phyloP scores from a whole-genome alignment of 1,140 invertebrate species.

The Nylanderia fulva region DNA sequence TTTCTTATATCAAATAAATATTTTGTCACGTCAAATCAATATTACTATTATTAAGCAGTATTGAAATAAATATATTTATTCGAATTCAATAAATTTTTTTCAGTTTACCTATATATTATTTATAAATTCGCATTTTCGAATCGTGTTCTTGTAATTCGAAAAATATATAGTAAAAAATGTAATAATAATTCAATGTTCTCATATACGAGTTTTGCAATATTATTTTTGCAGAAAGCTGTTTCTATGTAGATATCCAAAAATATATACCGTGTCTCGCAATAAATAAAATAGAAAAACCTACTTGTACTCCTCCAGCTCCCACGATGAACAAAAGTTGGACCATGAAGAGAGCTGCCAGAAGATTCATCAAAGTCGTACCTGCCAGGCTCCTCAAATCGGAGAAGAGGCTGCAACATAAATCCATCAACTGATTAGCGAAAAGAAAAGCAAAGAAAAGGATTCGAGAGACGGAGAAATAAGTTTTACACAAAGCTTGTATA shows the following conservation, averaged over 20 bases:
- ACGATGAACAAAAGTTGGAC: slow-evolving; percentile 90
- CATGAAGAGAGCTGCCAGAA: slow-evolving; percentile 89
- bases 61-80: too few relatives aligned
- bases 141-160: neutral
- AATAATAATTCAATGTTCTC: neutral
- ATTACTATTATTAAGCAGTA: too few relatives aligned
- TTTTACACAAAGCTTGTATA: neutral
- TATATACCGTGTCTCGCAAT: neutral
- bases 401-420: slow-evolving; percentile 88
- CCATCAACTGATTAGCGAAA: neutral
- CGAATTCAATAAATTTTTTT: too few relatives aligned
- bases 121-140: too few relatives aligned
- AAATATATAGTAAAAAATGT: neutral
- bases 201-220: neutral
- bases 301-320: slow-evolving; percentile 89
- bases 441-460: too few relatives aligned
- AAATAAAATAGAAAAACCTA: slow-evolving; percentile 76
- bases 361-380: slow-evolving; percentile 89
- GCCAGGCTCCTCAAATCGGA: slow-evolving; percentile 89
- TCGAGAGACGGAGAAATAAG: neutral
- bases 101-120: too few relatives aligned
- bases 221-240: neutral
- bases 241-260: neutral
- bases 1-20: too few relatives aligned
- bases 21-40: too few relatives aligned